A percentile compares a stretch with the other conserved stretches of the same genome.
Evolutionary conservation across 2,797 vertebrate species (phyloP).

Genomic region (Esox masquinongy): DNA sequence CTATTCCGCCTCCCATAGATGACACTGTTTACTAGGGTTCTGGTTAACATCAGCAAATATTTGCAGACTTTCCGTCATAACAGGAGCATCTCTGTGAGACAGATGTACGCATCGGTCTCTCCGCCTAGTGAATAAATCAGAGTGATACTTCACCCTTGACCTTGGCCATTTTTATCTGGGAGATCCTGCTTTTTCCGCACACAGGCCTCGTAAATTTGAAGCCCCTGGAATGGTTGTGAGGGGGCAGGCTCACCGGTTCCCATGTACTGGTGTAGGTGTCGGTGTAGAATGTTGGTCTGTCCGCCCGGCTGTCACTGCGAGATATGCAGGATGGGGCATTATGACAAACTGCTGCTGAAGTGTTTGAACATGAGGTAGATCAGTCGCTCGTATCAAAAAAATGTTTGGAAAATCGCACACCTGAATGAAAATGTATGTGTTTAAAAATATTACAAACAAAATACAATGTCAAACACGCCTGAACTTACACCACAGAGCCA

Average conservation of each 20-base stretch:
- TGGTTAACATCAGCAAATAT: slow-evolving; percentile 84
- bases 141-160: slow-evolving; percentile 73
- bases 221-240: neutral
- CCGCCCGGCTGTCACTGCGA: neutral
- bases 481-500: too few relatives aligned
- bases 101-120: slow-evolving; percentile 57
- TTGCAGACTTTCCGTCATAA: slow-evolving; percentile 82
- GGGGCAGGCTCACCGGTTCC: slow-evolving; percentile 32
- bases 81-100: slow-evolving; percentile 76
- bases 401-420: too few relatives aligned
- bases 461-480: too few relatives aligned
- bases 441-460: too few relatives aligned
- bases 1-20: slow-evolving; percentile 60
- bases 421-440: too few relatives aligned
- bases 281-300: slow-evolving; percentile 52
- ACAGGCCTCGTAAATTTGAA: slow-evolving; percentile 68
- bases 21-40: slow-evolving; percentile 78
- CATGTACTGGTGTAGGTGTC: slow-evolving; percentile 65
- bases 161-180: slow-evolving; percentile 70
- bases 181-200: slow-evolving; percentile 68
- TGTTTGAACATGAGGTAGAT: neutral
- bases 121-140: slow-evolving; percentile 74
- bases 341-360: neutral
- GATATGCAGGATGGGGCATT: neutral
- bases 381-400: too few relatives aligned